Conservation (phyloP, 30 jellyfish, hydroid and myxozoan genomes). For the Turritopsis dohrnii region DNA sequence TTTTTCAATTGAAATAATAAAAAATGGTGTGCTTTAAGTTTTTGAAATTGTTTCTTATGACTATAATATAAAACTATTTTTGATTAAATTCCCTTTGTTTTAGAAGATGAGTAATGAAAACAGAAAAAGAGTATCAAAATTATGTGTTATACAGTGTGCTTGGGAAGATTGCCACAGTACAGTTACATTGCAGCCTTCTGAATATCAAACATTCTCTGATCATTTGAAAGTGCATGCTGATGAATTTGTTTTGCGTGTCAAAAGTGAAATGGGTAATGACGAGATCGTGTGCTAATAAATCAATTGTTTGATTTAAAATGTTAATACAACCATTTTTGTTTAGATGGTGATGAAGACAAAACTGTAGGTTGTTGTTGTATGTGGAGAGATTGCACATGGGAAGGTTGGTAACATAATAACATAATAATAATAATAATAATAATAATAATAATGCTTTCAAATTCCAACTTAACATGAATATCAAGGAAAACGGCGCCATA, state of each 20-base stretch:
- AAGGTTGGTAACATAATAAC: constrained; percentile 10
- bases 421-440: too few species aligned
- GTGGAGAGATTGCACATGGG: constrained; percentile 46
- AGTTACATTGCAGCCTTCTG: constrained; percentile 19
- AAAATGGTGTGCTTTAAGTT: too few species aligned
- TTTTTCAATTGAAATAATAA: too few species aligned
- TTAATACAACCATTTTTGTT: background rate
- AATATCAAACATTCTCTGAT: constrained; percentile 24
- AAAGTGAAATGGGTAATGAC: constrained; percentile 19
- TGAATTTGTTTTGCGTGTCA: constrained; percentile 16
- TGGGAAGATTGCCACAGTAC: constrained; percentile 32
- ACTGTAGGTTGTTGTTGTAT: constrained; percentile 26
- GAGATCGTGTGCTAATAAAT: background rate
- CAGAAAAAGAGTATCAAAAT: background rate
- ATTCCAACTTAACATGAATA: too few species aligned
- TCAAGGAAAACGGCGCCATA: too few species aligned
- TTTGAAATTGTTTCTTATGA: too few species aligned
- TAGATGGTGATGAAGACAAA: constrained; percentile 24
- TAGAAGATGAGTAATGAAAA: background rate
- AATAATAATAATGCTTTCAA: too few species aligned
- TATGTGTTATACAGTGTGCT: constrained; percentile 16
- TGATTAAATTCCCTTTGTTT: background rate
- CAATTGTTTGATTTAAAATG: background rate
- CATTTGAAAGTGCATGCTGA: constrained; percentile 42
- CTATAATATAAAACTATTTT: too few species aligned